Base-by-base conservation (phyloP, 2,797 vertebrate species). In the Tenualosa ilisha region DNA sequence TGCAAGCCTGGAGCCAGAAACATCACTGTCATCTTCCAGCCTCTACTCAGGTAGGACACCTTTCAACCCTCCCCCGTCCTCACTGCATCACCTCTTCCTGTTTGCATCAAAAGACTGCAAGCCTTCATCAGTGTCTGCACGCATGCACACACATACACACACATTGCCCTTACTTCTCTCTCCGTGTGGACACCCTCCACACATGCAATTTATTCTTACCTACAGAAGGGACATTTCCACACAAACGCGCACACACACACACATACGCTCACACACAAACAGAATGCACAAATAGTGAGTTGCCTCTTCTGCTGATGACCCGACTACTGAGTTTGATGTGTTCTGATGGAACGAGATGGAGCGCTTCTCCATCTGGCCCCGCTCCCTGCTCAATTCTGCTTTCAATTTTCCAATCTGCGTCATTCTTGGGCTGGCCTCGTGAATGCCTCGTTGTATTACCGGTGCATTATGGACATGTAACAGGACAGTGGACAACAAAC, bases 1-100 rank as follows among this genome's bases (percentile, higher is more conserved):
- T 99, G 98, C 91, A 99, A 98, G 90, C 98, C 98, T 0, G 98
- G 98, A 91, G 98, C 98, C 82, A 96, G 98, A 89, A 99, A 99
- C 91, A 99, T 99, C 90, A 99, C 98, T 0, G 94, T 98, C 87
- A 99, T 99, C 94, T 99, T 99, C 86, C 97, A 99, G 90, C 98
- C 98, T 24, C 96, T 99, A 87, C 96, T 98, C 89, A 97, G 97
- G 98, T 99, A 96, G 0, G 84, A 43, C 20, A 6, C 84, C 5
- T 50, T 54, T 43, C 40, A 1, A n/a, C 17, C 9, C 63, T 2
- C 3, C 51, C 51, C 2, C 26, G 46, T 17, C 24, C 56, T 51
- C 7, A 12, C 20, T 49, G 87, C 24, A 56, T 24, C 79, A 51
- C 15, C 49, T n/a, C 84, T 13, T 59, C 22, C 84, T 81, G 68